These are phyloP conservation scores for Platysteira castanea DNA, from an alignment of 2,113 vertebrate genomes.

Conservation along the genomic window DNA sequence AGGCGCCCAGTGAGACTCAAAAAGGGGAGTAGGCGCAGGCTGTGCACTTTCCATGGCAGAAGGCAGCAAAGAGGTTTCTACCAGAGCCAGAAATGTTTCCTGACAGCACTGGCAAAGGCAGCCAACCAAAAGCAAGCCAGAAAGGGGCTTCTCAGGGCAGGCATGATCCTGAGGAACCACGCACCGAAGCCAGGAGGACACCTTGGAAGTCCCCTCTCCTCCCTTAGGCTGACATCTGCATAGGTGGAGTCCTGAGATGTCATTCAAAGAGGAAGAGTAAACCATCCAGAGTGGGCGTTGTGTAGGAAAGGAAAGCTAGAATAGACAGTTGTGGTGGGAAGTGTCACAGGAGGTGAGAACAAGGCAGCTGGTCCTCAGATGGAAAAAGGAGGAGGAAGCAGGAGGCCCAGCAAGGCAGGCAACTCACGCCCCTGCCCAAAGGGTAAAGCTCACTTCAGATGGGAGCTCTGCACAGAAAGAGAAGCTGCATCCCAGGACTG, in stretches of 20 bases:
- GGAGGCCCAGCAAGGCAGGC: neutral
- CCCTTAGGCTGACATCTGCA: neutral
- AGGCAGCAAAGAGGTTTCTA: neutral
- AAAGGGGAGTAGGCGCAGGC: accelerated
- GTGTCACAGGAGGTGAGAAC: neutral
- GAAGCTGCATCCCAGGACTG: neutral
- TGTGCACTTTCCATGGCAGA: neutral
- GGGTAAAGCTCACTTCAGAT: accelerated
- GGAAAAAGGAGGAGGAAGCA: neutral
- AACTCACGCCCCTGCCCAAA: neutral
- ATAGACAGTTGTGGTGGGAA: neutral
- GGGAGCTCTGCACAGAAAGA: neutral
- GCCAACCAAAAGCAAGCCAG: neutral
- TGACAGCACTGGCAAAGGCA: neutral
- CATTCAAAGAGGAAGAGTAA: neutral
- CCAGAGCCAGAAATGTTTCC: neutral
- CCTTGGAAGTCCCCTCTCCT: neutral
- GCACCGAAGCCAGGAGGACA: neutral
- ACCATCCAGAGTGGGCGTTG: neutral
- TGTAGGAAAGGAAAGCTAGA: neutral
- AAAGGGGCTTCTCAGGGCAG: neutral
- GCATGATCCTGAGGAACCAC: neutral
- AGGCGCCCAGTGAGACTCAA: accelerated
- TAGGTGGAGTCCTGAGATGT: neutral
- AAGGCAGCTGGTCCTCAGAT: neutral